Percentiles rank a stretch among this genome's conserved stretches.
Evolutionary conservation across 2,113 vertebrate species (phyloP).

Genomic region (Spermophilus dauricus): DNA sequence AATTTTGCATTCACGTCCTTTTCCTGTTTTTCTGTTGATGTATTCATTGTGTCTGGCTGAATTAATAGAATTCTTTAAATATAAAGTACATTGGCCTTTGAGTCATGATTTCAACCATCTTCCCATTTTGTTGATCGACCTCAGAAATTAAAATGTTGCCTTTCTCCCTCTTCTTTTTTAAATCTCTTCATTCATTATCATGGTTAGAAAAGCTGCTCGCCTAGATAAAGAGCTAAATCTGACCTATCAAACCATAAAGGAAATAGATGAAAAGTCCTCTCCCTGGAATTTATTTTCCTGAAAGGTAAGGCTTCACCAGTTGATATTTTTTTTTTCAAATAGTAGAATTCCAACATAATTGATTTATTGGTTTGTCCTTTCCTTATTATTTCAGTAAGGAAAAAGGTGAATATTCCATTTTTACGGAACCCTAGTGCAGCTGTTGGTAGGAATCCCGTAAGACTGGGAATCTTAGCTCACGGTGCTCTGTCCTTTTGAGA

Average conservation of each 20-base stretch:
- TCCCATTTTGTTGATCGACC: not conserved
- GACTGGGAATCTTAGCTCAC: constrained; percentile 3
- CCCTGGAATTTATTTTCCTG: constrained; percentile 45
- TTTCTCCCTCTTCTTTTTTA: not conserved
- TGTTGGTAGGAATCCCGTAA: not conserved
- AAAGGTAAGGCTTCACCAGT: not conserved
- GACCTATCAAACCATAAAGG: not conserved
- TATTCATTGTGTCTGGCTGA: constrained; percentile 24
- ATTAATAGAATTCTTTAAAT: not conserved
- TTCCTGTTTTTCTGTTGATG: constrained; percentile 21
- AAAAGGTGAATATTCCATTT: not conserved
- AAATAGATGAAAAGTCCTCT: constrained; percentile 41
- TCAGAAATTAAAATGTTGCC: constrained; percentile 36
- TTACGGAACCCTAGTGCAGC: not conserved
- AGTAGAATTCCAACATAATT: not conserved
- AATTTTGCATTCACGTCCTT: not conserved
- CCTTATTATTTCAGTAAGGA: constrained; percentile 25
- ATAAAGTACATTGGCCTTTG: constrained; percentile 13
- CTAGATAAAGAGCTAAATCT: constrained; percentile 5
- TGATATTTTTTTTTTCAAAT: constrained; percentile 18
- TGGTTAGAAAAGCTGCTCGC: not conserved
- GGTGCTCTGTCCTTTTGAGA: not conserved
- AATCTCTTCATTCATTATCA: constrained; percentile 9
- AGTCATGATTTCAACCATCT: not conserved
- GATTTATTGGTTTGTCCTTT: not conserved